Evolutionary conservation across 2,888 invertebrate genomes (phyloP), one percentile per base, ranked within the genome.

Genomic region (Apodemia duryi): DNA sequence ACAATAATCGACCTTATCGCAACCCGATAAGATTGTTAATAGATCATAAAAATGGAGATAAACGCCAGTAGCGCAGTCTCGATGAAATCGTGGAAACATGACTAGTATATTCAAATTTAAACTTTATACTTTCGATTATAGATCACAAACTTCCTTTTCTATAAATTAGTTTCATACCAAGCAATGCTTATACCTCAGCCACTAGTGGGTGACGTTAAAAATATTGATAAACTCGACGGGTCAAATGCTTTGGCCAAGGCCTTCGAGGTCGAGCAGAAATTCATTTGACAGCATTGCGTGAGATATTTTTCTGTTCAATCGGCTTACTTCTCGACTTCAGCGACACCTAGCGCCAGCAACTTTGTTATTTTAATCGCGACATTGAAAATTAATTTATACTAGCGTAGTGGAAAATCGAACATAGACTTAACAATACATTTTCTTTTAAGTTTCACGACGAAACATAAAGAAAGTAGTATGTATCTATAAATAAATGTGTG

Each of bases 1-100:
- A 67, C 69, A 61, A 87, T 75, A 78, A 70, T 75, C 67, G 72
- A 71, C 83, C 78, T 72, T 87, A 78, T 71, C 21, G 1, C 61
- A 4, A 63, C 6, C 51, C 0, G 0, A 28, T 74, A 82, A 63
- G 72, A 74, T 70, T 70, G 61, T 65, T 52, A 73, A 29, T 38
- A 5, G 13, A 28, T 61, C 13, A 43, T 9, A n/a, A 41, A 10
- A 46, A 10, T 5, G 7, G 7, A 3, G 54, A 38, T 10, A n/a
- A 61, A 49, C 61, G 6, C 51, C 57, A 32, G 52, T 52, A 57
- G 32, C 57, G 57, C 76, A 75, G 75, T 70, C 69, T 75, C 71
- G 70, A 73, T 77, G 77, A 79, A 81, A 75, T 77, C 76, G 77
- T 76, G 74, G 74, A 77, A 67, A 73, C 63, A 46, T 57, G 63